Evolutionary conservation across 1,140 invertebrate genomes (phyloP).

Genomic region (Drosophila sucinea): DNA sequence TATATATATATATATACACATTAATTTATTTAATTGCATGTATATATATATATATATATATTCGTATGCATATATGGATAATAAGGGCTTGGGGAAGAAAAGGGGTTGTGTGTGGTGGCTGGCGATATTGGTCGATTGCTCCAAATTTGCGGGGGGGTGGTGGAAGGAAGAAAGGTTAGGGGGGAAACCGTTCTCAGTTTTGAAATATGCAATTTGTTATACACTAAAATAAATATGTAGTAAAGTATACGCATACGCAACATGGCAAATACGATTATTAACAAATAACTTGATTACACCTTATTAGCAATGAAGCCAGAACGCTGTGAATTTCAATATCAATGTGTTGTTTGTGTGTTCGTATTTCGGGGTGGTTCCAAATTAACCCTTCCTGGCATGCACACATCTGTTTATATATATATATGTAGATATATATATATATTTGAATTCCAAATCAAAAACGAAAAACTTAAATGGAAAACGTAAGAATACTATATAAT

Average conservation of each 20-base stretch:
- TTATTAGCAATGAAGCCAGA: slow-evolving; percentile 18
- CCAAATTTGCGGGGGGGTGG: background rate
- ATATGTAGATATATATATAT: slow-evolving; percentile 28
- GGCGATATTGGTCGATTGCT: slow-evolving; percentile 13
- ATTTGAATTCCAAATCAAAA: slow-evolving; percentile 40
- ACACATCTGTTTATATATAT: background rate
- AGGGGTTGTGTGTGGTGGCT: background rate
- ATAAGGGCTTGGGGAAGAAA: background rate
- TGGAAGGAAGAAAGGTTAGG: background rate
- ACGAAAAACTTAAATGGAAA: slow-evolving; percentile 54
- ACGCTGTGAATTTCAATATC: slow-evolving; percentile 29
- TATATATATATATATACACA: slow-evolving; percentile 1
- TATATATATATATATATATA: background rate
- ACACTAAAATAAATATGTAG: slow-evolving; percentile 68
- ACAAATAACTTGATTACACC: slow-evolving; percentile 71
- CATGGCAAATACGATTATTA: slow-evolving; percentile 73
- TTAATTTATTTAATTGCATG: background rate
- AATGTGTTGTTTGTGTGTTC: slow-evolving; percentile 30
- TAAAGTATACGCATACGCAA: slow-evolving; percentile 61
- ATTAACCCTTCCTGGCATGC: background rate
- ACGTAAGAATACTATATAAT: slow-evolving; percentile 56
- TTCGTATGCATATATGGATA: slow-evolving; percentile 1
- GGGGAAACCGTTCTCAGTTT: slow-evolving; percentile 59
- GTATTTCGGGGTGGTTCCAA: slow-evolving; percentile 11
- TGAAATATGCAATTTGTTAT: slow-evolving; percentile 27